A percentile compares a stretch with the other conserved stretches of the same genome.
Evolutionary conservation across 2,888 invertebrate species (phyloP).

Genomic region (Eumerus sabulonum): DNA sequence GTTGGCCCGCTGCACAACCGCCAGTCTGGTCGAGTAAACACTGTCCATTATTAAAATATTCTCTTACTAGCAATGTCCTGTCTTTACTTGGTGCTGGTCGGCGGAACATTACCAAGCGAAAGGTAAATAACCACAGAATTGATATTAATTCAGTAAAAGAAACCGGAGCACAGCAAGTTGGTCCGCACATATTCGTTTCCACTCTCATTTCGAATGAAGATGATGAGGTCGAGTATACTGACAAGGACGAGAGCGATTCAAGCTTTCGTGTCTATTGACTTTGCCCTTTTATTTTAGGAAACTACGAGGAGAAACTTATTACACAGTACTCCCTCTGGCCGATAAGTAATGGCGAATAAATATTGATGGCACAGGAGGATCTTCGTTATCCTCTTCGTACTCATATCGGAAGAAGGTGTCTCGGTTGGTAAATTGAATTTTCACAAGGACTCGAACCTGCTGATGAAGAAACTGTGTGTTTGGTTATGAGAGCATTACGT

Average conservation of each 20-base stretch:
- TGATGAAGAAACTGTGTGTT: slow-evolving; percentile 51
- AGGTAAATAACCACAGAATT: slow-evolving; percentile 56
- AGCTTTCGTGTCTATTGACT: slow-evolving; percentile 20
- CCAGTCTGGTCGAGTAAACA: no score
- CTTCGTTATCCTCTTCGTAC: not conserved
- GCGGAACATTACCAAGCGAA: slow-evolving; percentile 27
- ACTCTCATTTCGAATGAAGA: no score
- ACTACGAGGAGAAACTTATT: slow-evolving; percentile 29
- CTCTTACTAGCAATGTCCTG: not conserved
- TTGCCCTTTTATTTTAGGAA: slow-evolving; percentile 1
- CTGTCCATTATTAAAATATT: slow-evolving; percentile 25
- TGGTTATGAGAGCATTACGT: slow-evolving; percentile 54
- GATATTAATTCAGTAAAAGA: slow-evolving; percentile 51
- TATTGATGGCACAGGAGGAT: slow-evolving; percentile 53
- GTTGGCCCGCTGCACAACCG: no score
- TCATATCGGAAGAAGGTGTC: slow-evolving; percentile 19
- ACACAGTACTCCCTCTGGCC: slow-evolving; percentile 18
- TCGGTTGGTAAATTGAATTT: slow-evolving; percentile 58
- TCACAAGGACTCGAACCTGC: slow-evolving; percentile 8
- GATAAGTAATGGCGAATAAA: slow-evolving; percentile 56
- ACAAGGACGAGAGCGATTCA: slow-evolving; percentile 4
- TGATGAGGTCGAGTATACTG: no score
- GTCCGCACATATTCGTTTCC: no score
- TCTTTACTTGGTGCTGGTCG: not conserved
- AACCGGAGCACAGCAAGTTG: not conserved